Base-by-base conservation (phyloP, 2,888 invertebrate species). In the Automeris io region DNA sequence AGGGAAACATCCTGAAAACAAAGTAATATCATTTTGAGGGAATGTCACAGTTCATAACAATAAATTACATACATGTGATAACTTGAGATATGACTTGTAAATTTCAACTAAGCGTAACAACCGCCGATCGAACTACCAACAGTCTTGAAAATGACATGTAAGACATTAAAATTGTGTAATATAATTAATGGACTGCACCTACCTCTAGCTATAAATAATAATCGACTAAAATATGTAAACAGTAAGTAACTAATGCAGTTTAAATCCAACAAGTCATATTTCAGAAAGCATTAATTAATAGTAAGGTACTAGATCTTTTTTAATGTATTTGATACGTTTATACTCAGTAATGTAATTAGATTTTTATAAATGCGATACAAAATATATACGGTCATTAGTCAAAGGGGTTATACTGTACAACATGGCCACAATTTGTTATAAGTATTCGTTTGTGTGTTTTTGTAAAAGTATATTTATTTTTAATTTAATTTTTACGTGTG, bases 271-370 rank as follows among this genome's bases (percentile, higher is more conserved):
- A 43, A 63, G 68, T 69, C 60, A 62, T 71, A 69, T 68, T 61
- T 67, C 70, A 64, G 62, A 56, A 49, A 48, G 52, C 58, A 58
- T 37, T 31, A 22, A 19, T 35, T 8, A 46, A 35, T 23, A 11
- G 31, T 37, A 37, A 37, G 22, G 31, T 23, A 37, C 18, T 37
- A 37, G 37, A 37, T 32, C 32, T 37, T 76, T 83, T 79, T 79
- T 70, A 72, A 79, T 74, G 76, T 81, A 82, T 82, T 82, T 81
- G 70, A 80, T 77, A 80, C 77, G 75, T 82, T 82, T 82, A 70
- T 82, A 83, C 82, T 79, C 78, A 68, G 61, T 77, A 74, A 70
- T 72, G 62, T 79, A 74, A 70, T 70, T 75, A 80, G 77, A 62
- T 47, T 61, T 59, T 54, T 50, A n/a, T n/a, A n/a, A 70, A 66